Evolutionary conservation across 2,113 vertebrate species (phyloP).

Genomic region (Laticauda colubrina): DNA sequence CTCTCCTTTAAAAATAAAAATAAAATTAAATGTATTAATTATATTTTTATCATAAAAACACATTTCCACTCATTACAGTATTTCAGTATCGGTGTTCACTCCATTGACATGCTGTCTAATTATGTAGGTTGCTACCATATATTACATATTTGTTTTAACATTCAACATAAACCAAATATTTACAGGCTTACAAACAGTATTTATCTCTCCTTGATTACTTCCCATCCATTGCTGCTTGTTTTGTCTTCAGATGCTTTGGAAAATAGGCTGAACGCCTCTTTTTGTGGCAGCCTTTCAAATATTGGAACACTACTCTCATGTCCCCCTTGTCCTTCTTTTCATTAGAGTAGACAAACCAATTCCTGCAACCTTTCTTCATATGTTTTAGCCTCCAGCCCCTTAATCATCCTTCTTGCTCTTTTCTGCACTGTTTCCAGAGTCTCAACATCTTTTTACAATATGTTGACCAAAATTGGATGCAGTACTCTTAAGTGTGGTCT

Average conservation of each 20-base stretch:
- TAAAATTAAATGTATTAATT: too few species aligned
- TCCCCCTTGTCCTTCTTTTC: not conserved
- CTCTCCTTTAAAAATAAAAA: too few species aligned
- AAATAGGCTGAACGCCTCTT: not conserved
- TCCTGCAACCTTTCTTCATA: not conserved
- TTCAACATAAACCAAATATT: too few species aligned
- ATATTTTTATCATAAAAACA: too few species aligned
- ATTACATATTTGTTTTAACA: too few species aligned
- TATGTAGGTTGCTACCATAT: too few species aligned
- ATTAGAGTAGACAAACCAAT: not conserved
- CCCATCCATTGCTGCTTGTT: not conserved
- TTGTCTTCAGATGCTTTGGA: not conserved
- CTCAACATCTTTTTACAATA: not conserved
- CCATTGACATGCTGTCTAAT: too few species aligned
- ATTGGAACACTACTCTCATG: not conserved
- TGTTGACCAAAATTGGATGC: not conserved
- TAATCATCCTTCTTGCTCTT: not conserved
- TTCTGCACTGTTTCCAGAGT: not conserved
- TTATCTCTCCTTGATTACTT: not conserved
- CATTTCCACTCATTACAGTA: too few species aligned
- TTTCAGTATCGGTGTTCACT: too few species aligned
- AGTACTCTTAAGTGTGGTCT: not conserved
- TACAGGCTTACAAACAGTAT: too few species aligned
- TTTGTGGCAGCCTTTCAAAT: not conserved
- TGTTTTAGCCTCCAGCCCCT: not conserved